Evolutionary conservation across 2,888 invertebrate genomes (phyloP).

Genomic region (Polydesmus complanatus): DNA sequence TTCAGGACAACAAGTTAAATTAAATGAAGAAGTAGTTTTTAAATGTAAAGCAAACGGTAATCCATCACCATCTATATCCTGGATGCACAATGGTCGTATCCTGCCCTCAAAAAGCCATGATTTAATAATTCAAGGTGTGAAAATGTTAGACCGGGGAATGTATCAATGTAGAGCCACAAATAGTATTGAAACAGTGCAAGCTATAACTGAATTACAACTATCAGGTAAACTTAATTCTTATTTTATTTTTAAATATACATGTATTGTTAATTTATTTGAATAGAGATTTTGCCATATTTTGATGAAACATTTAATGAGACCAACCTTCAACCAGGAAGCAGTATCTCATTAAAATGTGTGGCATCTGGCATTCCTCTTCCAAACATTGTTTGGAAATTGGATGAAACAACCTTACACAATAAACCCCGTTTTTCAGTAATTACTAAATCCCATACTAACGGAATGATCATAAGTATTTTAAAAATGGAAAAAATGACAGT

Average conservation of each 20-base stretch:
- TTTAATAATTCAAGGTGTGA: constrained; percentile 25
- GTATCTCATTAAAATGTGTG: background rate
- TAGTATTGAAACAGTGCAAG: constrained; percentile 43
- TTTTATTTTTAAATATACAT: background rate
- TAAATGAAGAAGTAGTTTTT: constrained; percentile 53
- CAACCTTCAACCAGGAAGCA: constrained; percentile 1
- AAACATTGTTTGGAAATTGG: constrained; percentile 2
- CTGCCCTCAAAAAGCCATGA: constrained; percentile 26
- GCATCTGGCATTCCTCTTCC: constrained; percentile 2
- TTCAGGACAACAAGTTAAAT: background rate
- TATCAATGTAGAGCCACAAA: constrained; percentile 27
- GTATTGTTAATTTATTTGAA: background rate
- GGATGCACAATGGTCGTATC: constrained; percentile 62
- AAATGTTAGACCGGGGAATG: constrained; percentile 32
- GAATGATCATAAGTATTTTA: background rate
- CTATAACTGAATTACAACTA: constrained; percentile 55
- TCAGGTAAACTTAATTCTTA: background rate
- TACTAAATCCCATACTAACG: background rate
- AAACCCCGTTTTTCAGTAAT: background rate
- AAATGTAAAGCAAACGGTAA: constrained; percentile 76
- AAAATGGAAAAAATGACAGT: background rate
- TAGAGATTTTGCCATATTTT: constrained; percentile 12
- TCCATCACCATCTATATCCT: constrained; percentile 60
- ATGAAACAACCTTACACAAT: background rate
- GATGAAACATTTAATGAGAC: constrained; percentile 2